Base-by-base conservation (phyloP, 2,797 vertebrate species). In the Lepilemur ruficaudatus region DNA sequence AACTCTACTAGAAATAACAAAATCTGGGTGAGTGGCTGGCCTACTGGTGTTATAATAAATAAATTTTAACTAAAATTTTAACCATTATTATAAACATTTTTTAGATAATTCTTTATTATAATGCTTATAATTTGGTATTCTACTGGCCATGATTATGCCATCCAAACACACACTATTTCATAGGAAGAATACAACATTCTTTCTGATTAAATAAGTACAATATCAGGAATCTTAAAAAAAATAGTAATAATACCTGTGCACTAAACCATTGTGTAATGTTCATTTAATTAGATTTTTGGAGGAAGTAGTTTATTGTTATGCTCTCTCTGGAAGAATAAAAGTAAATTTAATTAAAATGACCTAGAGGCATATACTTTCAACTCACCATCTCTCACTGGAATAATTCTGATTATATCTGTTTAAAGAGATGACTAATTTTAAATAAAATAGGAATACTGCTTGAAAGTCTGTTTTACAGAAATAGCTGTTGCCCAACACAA, bases 321-420 rank as follows among this genome's bases (percentile, higher is more conserved):
- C 5, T 72, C 95, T 65, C 25, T 22, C 9, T 32, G 5, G 95
- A 96, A 76, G 4, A 93, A 85, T 85, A 8, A 63, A 86, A 84
- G 10, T 41, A 72, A 67, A 89, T 75, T 86, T 93, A 92, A 85
- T 76, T 85, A 46, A 96, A 89, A 63, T 91, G 15, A 85, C 78
- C 13, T 91, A 11, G 75, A 78, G 4, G 13, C 41, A 94, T 78
- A 76, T n/a, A 85, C 32, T 84, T 70, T 85, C 41, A 72, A 81
- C 5, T 78, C 55, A 55, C 4, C 15, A 38, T 69, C 83, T 85
- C n/a, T 87, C 20, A n/a, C 25, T 92, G 20, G 23, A 93, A 73
- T 72, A 67, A 94, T 78, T 91, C 35, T 61, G 5, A 69, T 46
- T 76, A n/a, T 18, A 59, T 81, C 32, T 69, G 7, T 61, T 92